Evolutionary conservation across 1,140 invertebrate species (phyloP).

Genomic region (Psix sp.): DNA sequence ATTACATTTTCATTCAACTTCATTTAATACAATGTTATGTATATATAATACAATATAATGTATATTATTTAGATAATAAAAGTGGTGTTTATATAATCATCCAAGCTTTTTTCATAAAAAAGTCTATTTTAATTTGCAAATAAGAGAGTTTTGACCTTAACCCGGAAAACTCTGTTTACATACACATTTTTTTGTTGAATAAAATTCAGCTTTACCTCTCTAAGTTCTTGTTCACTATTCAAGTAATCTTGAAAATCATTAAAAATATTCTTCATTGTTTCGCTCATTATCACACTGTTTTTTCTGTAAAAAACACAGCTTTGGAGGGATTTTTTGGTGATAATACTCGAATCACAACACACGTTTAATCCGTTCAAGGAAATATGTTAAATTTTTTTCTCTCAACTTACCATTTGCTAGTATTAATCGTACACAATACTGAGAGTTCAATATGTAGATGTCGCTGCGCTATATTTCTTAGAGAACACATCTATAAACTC

Average conservation of each 20-base stretch:
- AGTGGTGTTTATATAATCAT: no score
- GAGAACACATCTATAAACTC: no score
- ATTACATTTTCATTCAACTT: no score
- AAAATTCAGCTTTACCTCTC: conserved; percentile 77
- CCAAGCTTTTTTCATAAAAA: no score
- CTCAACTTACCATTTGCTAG: no score
- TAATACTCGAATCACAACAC: conserved; percentile 11
- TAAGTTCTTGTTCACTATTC: conserved; percentile 80
- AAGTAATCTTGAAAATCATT: conserved; percentile 81
- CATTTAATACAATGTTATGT: no score
- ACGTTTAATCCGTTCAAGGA: neutral
- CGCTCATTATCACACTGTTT: conserved; percentile 53
- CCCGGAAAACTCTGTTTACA: conserved; percentile 8
- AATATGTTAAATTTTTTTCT: neutral
- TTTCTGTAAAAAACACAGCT: neutral
- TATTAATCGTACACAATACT: no score
- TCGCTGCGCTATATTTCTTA: no score
- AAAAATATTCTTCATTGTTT: conserved; percentile 77
- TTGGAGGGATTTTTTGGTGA: no score
- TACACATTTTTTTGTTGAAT: neutral
- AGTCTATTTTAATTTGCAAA: neutral
- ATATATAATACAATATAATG: no score
- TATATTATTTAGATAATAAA: no score
- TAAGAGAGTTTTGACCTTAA: conserved; percentile 3
- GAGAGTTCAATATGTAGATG: no score